Evolutionary conservation across 2,888 invertebrate genomes (phyloP), one percentile per base, ranked within the genome.

Genomic region (Acanthosepion lycidas): DNA sequence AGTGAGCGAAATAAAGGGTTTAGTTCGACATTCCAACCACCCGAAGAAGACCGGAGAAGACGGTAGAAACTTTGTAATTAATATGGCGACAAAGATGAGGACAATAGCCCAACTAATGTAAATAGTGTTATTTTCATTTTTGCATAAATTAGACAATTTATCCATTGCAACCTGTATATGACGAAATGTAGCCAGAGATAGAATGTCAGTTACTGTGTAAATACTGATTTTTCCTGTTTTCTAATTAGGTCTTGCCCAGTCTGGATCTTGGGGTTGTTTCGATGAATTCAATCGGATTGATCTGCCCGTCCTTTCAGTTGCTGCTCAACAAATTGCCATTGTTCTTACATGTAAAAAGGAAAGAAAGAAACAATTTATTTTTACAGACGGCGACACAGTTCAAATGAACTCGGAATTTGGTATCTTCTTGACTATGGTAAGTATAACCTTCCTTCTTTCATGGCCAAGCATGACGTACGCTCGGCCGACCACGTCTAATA

Each of bases 271-370:
- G 97, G 97, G 97, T 53, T 97, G 97, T 95, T 97, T 97, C 96
- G 97, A 97, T 95, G 97, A 97, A 96, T 97, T 97, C 95, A 97
- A 97, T 96, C 96, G 97, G 94, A 99, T 99, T 95, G 99, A 99
- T 97, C 98, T 99, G 95, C 99, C 99, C 0, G 99, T 99, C 1
- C 97, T 99, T 42, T 99, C 99, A 0, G 99, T 99, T 8, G 99
- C 99, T 4, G 99, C 99, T 1, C 99, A 99, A 97, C 99, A 99
- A 98, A 99, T 99, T 48, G 99, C 99, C 33, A 99, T 99, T 26
- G 97, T 98, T 20, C 98, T 99, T 26, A 98, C 98, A 0, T 99
- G 99, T 94, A 99, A 99, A 97, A 99, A 99, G 97, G 99, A 99
- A 97, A 98, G 99, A 97, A 98, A 98, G 97, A 99, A 99, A 97